Evolutionary conservation across 2,113 vertebrate genomes (phyloP).

Genomic region (Pluvialis apricaria): DNA sequence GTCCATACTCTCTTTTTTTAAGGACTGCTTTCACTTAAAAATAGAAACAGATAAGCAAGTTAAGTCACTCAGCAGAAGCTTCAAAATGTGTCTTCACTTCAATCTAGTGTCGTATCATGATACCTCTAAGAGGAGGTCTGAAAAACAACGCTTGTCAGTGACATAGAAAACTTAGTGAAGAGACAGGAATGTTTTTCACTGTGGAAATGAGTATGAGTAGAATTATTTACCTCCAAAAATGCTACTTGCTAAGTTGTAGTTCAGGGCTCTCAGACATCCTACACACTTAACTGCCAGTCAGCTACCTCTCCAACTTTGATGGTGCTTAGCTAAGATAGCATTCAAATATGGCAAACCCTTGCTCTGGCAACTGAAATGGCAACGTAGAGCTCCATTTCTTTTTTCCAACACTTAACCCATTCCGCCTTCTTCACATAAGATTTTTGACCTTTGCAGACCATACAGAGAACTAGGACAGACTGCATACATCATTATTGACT

Average conservation of each 20-base stretch:
- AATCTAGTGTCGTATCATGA: background rate
- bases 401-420: background rate
- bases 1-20: slow-evolving; percentile 96
- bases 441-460: background rate
- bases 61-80: background rate
- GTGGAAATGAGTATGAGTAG: background rate
- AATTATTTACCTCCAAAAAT: background rate
- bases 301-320: background rate
- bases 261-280: background rate
- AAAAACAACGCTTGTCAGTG: background rate
- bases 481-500: fast-evolving
- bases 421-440: background rate
- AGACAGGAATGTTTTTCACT: background rate
- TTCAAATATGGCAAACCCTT: background rate
- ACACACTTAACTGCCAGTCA: background rate
- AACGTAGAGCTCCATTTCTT: background rate
- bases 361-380: background rate
- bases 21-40: slow-evolving; percentile 91
- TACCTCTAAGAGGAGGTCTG: background rate
- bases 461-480: background rate
- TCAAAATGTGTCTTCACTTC: background rate
- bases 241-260: background rate
- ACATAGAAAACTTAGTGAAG: background rate
- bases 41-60: slow-evolving; percentile 12
- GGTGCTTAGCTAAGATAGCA: background rate